Conservation (phyloP, 2,888 invertebrate species). For the Lutraria lutraria region DNA sequence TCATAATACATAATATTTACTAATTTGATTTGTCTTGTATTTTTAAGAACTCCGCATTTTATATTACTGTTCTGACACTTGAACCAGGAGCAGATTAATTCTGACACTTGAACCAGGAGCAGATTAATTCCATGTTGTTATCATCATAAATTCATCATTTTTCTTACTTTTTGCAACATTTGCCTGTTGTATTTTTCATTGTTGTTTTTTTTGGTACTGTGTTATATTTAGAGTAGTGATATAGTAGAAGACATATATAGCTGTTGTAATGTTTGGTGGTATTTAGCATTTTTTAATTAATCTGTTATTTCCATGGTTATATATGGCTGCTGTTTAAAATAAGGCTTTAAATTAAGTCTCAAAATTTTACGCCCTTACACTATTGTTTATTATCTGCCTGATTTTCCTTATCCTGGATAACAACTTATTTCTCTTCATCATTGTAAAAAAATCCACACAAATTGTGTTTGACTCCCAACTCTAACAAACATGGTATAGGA, state of each 20-base stretch:
- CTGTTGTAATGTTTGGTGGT: conserved; percentile 8
- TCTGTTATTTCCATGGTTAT: not conserved
- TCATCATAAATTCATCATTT: conserved; percentile 13
- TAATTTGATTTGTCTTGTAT: too few relatives aligned
- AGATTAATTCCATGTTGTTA: conserved; percentile 28
- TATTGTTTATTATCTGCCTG: not conserved
- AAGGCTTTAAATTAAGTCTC: not conserved
- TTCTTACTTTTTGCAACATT: conserved; percentile 19
- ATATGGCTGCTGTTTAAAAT: too few relatives aligned
- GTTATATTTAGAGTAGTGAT: conserved; percentile 9
- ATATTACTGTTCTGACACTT: not conserved
- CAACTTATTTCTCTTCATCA: too few relatives aligned
- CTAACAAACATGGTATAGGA: too few relatives aligned
- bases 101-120: not conserved
- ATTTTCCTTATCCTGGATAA: too few relatives aligned
- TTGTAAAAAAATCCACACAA: too few relatives aligned
- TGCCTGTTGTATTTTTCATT: conserved; percentile 38
- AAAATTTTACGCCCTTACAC: not conserved
- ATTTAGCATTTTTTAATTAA: conserved; percentile 1
- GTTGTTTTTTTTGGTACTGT: conserved; percentile 3
- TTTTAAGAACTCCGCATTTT: not conserved
- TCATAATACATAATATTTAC: too few relatives aligned
- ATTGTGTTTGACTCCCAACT: too few relatives aligned
- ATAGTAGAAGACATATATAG: not conserved
- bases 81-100: not conserved